Evolutionary conservation across 2,888 invertebrate species (phyloP).

Genomic region (Amblyteles armatorius): DNA sequence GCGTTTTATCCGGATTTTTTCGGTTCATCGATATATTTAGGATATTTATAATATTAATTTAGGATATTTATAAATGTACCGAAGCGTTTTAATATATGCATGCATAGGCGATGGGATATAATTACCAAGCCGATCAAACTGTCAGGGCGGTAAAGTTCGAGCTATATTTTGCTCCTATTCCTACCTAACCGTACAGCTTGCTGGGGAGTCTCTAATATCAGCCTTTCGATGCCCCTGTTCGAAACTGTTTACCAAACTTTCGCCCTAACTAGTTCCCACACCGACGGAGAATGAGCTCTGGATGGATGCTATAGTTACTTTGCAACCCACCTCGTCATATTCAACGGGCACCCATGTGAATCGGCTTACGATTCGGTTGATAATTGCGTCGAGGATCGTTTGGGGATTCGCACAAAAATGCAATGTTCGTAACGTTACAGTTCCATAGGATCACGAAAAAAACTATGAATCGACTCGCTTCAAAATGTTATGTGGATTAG

Average conservation of each 20-base stretch:
- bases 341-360: not conserved
- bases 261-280: constrained; percentile 65
- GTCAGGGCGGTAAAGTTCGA: constrained; percentile 73
- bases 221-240: constrained; percentile 62
- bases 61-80: not conserved
- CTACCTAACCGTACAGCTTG: constrained; percentile 30
- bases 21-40: not conserved
- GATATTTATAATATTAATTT: not conserved
- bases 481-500: too few species aligned
- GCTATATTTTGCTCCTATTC: constrained; percentile 60
- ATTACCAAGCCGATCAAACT: constrained; percentile 78
- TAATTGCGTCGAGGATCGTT: constrained; percentile 54
- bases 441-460: not conserved
- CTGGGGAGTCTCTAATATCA: constrained; percentile 31
- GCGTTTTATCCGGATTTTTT: not conserved
- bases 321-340: constrained; percentile 7
- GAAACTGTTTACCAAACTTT: constrained; percentile 65
- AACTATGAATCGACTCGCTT: too few species aligned
- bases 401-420: constrained; percentile 18
- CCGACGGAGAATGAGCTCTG: constrained; percentile 27
- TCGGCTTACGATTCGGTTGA: constrained; percentile 50
- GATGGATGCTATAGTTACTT: constrained; percentile 2
- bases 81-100: not conserved
- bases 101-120: constrained; percentile 71
- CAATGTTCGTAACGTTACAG: constrained; percentile 10